Base-by-base conservation (phyloP, 2,797 vertebrate genomes). In the Eospalax fontanierii region DNA sequence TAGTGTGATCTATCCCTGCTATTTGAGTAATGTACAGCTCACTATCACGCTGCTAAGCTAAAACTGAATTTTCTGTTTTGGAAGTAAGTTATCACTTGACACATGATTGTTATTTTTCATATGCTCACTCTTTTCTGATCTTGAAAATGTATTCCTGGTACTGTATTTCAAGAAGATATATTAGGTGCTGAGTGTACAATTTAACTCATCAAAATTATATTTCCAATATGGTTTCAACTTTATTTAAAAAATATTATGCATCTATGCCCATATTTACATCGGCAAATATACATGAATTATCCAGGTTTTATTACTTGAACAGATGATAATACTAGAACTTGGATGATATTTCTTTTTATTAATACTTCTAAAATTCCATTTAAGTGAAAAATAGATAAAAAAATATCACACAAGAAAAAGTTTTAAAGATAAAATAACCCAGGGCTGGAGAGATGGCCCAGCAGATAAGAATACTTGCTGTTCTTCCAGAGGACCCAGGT, bases 341-440 rank as follows among this genome's bases (percentile, higher is more conserved):
- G 46, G 6, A 71, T 6, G 6, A 63, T 43, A 66, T 46, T 66
- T 68, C 14, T 87, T 80, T 75, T 57, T 93, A 4, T 78, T 82
- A 81, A 22, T 54, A 68, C 46, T 95, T 84, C 16, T 40, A 21
- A 46, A 82, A 61, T 73, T 89, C 24, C 6, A 35, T 73, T 93
- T 82, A 65, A 82, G 28, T 26, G 76, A 22, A 74, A 95, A 74
- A 61, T 54, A 68, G 87, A 65, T 4, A 68, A 40, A 3, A 73
- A 82, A n/a, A n/a, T n/a, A 78, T 89, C 3, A 40, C 46, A 57
- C 59, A 71, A 76, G 78, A 50, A n/a, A 85, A 94, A 88, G 38
- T n/a, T 57, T 68, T 61, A 16, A 57, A 66, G 61, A 63, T 63
- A 63, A 63, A 21, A 63, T 63, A 63, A 6, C 61, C 61, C 24